Base-by-base conservation (phyloP, 1,140 invertebrate species). In the Drosophila rhopaloa region DNA sequence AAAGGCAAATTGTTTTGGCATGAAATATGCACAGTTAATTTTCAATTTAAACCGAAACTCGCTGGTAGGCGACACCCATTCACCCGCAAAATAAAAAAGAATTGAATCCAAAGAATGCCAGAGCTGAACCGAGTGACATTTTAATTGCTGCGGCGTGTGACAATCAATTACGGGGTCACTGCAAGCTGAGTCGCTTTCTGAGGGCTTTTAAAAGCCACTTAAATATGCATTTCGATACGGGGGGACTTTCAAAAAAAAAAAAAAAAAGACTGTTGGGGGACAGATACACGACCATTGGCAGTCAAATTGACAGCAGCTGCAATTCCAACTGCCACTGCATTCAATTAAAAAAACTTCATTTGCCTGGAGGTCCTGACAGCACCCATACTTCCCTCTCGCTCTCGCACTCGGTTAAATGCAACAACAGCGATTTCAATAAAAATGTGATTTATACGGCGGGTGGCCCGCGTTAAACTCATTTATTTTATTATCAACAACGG, bases 11-110 rank as follows among this genome's bases (percentile, higher is more conserved):
- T 81, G 79, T 74, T 82, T 77, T 55, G 61, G 47, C 59, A 81
- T 81, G 79, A 81, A 78, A 81, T 82, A 81, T 81, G 79, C 67
- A 82, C 79, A 82, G 79, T 82, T 82, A 82, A 82, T 82, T 82
- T 74, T 63, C 61, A 74, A 68, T 82, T 79, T 78, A 72, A 50
- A 44, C 65, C 44, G 29, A 37, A 48, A 48, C 29, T 29, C 41
- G 37, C 19, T 54, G 66, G 38, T 38, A 46, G 29, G 19, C 50
- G 63, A 40, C 43, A 71, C 67, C 51, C 62, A 75, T 29, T 70
- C 58, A 13, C 13, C 14, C 51, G 65, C 50, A 40, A 74, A 60
- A 74, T 24, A 53, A 63, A 48, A 74, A 61, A 61, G 44, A 44
- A 46, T 65, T 35, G 44, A 76, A 14, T 63, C 55, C 55, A 43